Base-by-base conservation (phyloP, 1,140 invertebrate species). In the Steinernema feltiae region DNA sequence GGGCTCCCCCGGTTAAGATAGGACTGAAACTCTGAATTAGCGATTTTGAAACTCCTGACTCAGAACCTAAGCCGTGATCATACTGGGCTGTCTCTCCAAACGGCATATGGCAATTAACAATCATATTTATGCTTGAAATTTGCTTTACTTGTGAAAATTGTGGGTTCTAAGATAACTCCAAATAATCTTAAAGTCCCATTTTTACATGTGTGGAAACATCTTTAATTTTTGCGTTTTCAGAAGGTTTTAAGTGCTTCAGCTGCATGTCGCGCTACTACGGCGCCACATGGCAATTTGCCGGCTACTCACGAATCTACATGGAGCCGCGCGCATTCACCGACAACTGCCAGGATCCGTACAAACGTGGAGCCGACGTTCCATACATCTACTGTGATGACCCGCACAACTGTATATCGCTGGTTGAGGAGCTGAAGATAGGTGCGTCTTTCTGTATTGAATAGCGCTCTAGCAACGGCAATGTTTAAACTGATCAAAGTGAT, bases 261-360 rank as follows among this genome's bases (percentile, higher is more conserved):
- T 83, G 82, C 41, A 83, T 83, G 82, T 83, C 82, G 3, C 75
- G 82, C 15, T 83, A 83, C 72, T 83, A 83, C 69, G 82, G 82
- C 18, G 77, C 79, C 2, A 83, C 82, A 32, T 83, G 82, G 82
- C 75, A 82, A 32, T 83, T 83, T 48, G 82, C 82, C 27, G 82
- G 82, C 18, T 83, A 83, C 75, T 78, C 79, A 21, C 48, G 78
- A 70, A 79, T 83, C 30, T 83, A 83, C 69, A 71, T 76, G 70
- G 82, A 83, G 70, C 82, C 82, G 1, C 31, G 79, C 7, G 76
- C 79, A 1, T 83, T 83, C 63, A 83, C 79, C 18, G 82, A 83
- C 71, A 75, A 79, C 41, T 83, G 82, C 79, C 71, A 74, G 73
- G 76, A 83, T 76, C 82, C 82, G 15, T 46, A 73, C 27, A 71